Base-by-base conservation (phyloP, 1,140 invertebrate species). In the Teleopsis dalmanni region DNA sequence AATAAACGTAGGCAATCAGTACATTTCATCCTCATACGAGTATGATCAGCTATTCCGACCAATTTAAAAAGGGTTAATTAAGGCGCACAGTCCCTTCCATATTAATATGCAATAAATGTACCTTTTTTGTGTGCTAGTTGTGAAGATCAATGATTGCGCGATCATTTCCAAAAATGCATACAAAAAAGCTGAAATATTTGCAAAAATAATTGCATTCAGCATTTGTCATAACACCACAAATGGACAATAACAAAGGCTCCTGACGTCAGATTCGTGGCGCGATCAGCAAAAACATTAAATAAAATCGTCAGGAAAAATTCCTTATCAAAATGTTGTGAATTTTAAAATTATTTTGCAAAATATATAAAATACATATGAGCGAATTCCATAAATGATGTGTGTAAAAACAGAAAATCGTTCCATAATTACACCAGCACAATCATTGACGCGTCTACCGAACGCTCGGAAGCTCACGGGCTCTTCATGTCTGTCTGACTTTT, bases 11-110 rank as follows among this genome's bases (percentile, higher is more conserved):
- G n/a, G n/a, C n/a, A n/a, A n/a, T n/a, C n/a, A n/a, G n/a, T n/a
- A n/a, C n/a, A n/a, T n/a, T n/a, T n/a, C n/a, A n/a, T n/a, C n/a
- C n/a, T n/a, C n/a, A n/a, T n/a, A n/a, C n/a, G n/a, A n/a, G n/a
- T n/a, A n/a, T n/a, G n/a, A n/a, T n/a, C n/a, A n/a, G n/a, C n/a
- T n/a, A 44, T 44, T 44, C 31, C 66, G 60, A 57, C 59, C 64
- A 66, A 66, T 64, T 66, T 66, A 66, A 66, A 66, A 66, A 64
- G 57, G 64, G 64, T 64, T 66, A 66, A 66, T 66, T 66, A 66
- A 64, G 62, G 62, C 59, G 56, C 60, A 59, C 59, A 58, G 58
- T 16, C 29, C 44, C 54, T 47, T 52, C 54, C 50, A 52, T 62
- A 65, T 65, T 59, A 65, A 65, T 65, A 65, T 65, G 62, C 62